Base-by-base conservation (phyloP, 2,888 invertebrate species). In the Nemurella pictetii region DNA sequence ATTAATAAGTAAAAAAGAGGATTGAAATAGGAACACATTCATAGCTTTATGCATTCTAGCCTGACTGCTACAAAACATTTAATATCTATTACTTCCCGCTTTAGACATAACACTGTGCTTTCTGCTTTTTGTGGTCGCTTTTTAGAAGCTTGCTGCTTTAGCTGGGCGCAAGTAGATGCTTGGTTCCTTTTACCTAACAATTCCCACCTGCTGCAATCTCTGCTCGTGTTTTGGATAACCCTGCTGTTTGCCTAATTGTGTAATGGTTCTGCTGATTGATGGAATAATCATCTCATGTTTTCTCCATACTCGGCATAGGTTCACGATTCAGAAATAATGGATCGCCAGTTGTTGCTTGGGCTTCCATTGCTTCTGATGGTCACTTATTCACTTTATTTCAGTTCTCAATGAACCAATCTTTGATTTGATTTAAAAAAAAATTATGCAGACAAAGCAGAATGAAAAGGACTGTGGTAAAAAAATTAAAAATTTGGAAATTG, bases 141-240 rank as follows among this genome's bases (percentile, higher is more conserved):
- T 72, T 86, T 86, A 86, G 86, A 86, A 86, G 86, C 86, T 86
- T 86, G 84, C 72, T 86, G 86, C 86, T 85, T 85, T 86, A 85
- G 86, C 85, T 86, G 86, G 86, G 87, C 86, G 86, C 85, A 85
- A 86, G 87, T 87, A 87, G 87, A 86, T 87, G 87, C 87, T 86
- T 87, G 86, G 84, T 85, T 84, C 85, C 85, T 86, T 86, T 83
- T 72, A 83, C 86, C 86, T 85, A 84, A 84, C 82, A 84, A 83
- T 83, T 85, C 85, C 85, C 78, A 85, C 86, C 84, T 82, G 55
- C 36, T 84, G 84, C 84, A 85, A 86, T 84, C 86, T 82, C 82
- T 86, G 87, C 87, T 87, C 86, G 85, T 86, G 87, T 88, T 88
- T 88, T 88, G 88, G 88, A 88, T 88, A 88, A 88, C 88, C 88